A percentile compares a stretch with the other conserved stretches of the same genome.
These are phyloP conservation scores for Xenops minutus DNA, from an alignment of 2,797 vertebrate species.

Conservation along the genomic window DNA sequence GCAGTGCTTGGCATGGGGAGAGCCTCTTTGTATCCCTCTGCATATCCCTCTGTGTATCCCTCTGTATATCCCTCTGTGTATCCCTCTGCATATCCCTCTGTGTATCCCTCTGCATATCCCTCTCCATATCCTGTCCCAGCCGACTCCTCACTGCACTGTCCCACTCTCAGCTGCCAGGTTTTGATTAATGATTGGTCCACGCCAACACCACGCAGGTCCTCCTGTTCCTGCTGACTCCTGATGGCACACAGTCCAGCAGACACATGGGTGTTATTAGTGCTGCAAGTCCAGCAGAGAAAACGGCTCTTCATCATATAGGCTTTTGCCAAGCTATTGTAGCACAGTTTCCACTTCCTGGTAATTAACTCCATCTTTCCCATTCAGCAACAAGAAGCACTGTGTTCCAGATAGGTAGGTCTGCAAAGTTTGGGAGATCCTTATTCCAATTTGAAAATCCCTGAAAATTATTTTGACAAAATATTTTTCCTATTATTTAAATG, in stretches of 20 bases:
- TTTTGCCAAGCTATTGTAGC: background rate
- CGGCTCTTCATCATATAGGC: background rate
- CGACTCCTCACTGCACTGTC: fast-evolving
- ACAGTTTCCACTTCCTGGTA: slow-evolving; percentile 17
- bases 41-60: fast-evolving
- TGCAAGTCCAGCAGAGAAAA: background rate
- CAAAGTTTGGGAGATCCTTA: background rate
- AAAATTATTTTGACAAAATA: background rate
- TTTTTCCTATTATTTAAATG: background rate
- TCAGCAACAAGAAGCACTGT: background rate
- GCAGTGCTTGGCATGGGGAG: background rate
- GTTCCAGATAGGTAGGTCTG: background rate
- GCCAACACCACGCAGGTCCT: background rate
- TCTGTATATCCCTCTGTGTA: fast-evolving
- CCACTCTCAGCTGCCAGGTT: background rate
- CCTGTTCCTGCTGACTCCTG: background rate
- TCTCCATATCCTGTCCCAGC: background rate
- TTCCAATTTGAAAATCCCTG: background rate
- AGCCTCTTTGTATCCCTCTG: background rate
- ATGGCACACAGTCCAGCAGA: background rate
- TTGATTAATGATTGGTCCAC: background rate
- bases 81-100: background rate
- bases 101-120: fast-evolving
- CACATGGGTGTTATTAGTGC: background rate
- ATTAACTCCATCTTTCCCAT: background rate